Base-by-base conservation (phyloP, 2,888 invertebrate genomes). In the Bugulina stolonifera region DNA sequence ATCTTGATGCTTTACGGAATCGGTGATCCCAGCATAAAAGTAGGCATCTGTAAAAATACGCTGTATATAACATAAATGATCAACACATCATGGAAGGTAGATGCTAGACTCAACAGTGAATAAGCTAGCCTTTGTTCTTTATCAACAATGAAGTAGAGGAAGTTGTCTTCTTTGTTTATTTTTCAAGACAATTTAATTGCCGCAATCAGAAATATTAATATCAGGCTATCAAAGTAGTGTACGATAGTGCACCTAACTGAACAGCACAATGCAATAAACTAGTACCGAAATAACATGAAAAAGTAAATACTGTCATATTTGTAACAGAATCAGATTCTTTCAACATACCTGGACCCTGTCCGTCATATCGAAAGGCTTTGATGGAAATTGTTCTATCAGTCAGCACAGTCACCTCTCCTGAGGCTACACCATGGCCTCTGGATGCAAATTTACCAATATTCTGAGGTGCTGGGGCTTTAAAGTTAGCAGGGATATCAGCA, bases 341-440 rank as follows among this genome's bases (percentile, higher is more conserved):
- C n/a, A 43, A 43, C 57, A 14, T 73, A 81, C 81, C 94, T 0
- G 93, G 93, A 0, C 93, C 94, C 0, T 90, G 91, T 35, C 94
- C 94, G 79, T 94, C 94, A 81, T 94, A 94, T 80, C 93, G 93
- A 77, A 94, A 86, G 86, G 94, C 93, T 10, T 94, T 93, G 76
- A 94, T 93, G 85, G 91, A 91, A 85, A 94, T 91, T 0, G 94
- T 94, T 85, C 93, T 93, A 54, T 93, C 93, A 84, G 94, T 94
- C 73, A 94, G 85, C 22, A 94, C 91, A 81, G 92, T 93, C 79
- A 94, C 91, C 86, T 93, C 93, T 77, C 93, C 94, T 1, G 94
- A 94, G 3, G 93, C 89, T 0, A 94, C 88, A 1, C 93, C 93
- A 83, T 94, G 94, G 0, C 93, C 93, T n/a, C 10, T 5, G 25